Conservation (phyloP, 2,113 vertebrate genomes). For the Chinchilla lanigera region DNA sequence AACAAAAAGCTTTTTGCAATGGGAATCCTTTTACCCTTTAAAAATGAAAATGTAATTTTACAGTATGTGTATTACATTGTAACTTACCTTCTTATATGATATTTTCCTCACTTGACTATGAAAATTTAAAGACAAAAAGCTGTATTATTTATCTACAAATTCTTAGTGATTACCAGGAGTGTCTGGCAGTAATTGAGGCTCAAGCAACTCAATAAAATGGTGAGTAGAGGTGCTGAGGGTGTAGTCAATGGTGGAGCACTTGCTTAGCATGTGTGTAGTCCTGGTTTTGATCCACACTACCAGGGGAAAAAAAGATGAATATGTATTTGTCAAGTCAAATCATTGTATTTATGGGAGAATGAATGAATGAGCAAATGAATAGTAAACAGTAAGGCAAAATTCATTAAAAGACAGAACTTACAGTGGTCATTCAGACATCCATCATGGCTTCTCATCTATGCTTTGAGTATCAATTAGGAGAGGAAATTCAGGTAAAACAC, state of each 20-base stretch:
- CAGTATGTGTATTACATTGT: background rate
- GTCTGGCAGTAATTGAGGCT: background rate
- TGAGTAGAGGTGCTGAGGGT: background rate
- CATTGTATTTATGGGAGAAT: background rate
- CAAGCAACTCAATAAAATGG: background rate
- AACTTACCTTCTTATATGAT: background rate
- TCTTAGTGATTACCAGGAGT: background rate
- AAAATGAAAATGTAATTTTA: background rate
- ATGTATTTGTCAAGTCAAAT: background rate
- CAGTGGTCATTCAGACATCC: background rate
- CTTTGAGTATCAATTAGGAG: background rate
- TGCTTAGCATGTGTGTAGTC: background rate
- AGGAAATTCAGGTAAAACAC: slow-evolving; percentile 54
- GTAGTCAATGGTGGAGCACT: background rate
- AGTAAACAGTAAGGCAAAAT: background rate
- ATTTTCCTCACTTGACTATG: background rate
- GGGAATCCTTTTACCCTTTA: background rate
- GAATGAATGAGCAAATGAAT: background rate
- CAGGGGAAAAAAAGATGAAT: background rate
- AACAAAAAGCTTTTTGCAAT: background rate
- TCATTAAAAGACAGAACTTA: slow-evolving; percentile 7
- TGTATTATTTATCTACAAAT: background rate
- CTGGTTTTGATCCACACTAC: background rate
- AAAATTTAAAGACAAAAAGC: background rate
- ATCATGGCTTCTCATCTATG: background rate